Base-by-base conservation (phyloP, 1,140 invertebrate genomes). In the Drosophila repleta region DNA sequence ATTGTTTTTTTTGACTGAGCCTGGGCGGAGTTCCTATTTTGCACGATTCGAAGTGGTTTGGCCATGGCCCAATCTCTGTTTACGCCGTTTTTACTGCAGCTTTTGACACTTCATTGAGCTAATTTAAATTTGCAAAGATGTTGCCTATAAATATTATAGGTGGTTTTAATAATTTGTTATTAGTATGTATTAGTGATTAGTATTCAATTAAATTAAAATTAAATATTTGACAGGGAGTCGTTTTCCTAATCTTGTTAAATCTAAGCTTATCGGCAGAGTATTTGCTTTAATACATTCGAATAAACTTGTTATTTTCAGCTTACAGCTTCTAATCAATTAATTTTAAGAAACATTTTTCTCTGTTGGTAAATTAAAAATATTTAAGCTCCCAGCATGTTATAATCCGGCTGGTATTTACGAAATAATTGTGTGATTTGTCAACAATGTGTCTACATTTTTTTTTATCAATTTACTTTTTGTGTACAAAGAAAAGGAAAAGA, bases 21-120 rank as follows among this genome's bases (percentile, higher is more conserved):
- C 72, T 78, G 81, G 83, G 74, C 79, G 71, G 78, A 88, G 64
- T 83, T 66, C 68, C 76, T 73, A 65, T 79, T 79, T 79, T 63
- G 61, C 52, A 67, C 49, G 43, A 45, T 45, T 58, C 39, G 62
- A 26, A 48, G 37, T n/a, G 48, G 17, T 49, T 49, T 62, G 55
- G 63, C 49, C 76, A 78, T 68, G 64, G 64, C 67, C 71, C 74
- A 69, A 55, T 41, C 43, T 32, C 13, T 46, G 61, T 63, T 69
- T 57, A 61, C 69, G 70, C 51, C 62, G 52, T 52, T 73, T 69
- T 58, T 51, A 13, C 52, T 51, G 60, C 58, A 79, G 69, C 79
- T 76, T 79, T 76, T 79, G 56, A 79, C 75, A 83, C 72, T 82
- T 83, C 79, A 82, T 83, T 82, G 61, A 67, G 56, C 81, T 77